phyloP scores from a whole-genome alignment of 1,140 invertebrate genomes.

The Calephelis nemesis region DNA sequence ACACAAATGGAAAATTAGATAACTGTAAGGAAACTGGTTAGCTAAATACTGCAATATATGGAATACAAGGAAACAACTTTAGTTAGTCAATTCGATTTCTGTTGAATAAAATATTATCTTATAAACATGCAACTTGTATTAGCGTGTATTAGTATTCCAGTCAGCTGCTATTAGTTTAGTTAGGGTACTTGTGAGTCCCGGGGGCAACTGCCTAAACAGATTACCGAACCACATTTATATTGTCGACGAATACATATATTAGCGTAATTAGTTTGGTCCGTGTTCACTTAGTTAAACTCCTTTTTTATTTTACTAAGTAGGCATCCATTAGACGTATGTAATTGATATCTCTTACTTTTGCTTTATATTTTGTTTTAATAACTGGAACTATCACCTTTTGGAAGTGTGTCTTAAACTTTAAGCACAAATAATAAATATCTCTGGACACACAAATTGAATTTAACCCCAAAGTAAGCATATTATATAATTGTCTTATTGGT shows the following conservation, averaged over 20 bases:
- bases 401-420: too few species aligned
- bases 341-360: too few species aligned
- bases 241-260: conserved; percentile 61
- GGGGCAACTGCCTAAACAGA: conserved; percentile 57
- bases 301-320: not conserved
- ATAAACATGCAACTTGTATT: conserved; percentile 37
- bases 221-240: conserved; percentile 62
- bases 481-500: too few species aligned
- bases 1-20: too few species aligned
- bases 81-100: not conserved
- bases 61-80: too few species aligned
- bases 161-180: conserved; percentile 57
- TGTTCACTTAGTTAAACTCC: conserved; percentile 27
- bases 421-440: too few species aligned
- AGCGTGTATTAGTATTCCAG: conserved; percentile 52
- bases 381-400: too few species aligned
- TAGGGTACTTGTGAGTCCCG: conserved; percentile 53
- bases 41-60: not conserved
- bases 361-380: too few species aligned
- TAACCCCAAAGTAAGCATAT: too few species aligned
- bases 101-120: conserved; percentile 7
- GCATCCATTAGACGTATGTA: too few species aligned
- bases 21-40: not conserved
- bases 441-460: too few species aligned
- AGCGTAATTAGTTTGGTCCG: conserved; percentile 57